Conservation (phyloP, 2,113 vertebrate species). For the Rhegmatorhina hoffmannsi region DNA sequence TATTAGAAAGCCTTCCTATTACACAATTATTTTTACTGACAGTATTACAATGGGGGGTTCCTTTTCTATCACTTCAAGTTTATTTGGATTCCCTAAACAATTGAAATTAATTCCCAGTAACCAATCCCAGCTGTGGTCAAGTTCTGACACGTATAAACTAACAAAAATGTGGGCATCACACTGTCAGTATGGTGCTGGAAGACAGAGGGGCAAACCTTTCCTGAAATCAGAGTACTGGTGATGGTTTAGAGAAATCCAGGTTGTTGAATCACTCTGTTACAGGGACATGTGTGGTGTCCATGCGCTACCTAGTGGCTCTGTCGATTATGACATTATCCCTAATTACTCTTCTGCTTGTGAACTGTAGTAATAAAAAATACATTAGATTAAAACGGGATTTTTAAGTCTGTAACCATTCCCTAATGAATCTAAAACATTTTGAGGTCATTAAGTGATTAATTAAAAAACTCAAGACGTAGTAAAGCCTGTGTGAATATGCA, state of each 20-base stretch:
- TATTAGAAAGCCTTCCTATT: not conserved
- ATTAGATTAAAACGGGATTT: not conserved
- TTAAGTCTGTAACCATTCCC: not conserved
- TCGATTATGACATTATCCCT: not conserved
- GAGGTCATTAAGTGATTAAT: not conserved
- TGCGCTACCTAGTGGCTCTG: constrained; percentile 51
- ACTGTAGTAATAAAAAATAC: not conserved
- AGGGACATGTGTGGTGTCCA: not conserved
- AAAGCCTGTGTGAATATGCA: not conserved
- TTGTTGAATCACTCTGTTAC: not conserved
- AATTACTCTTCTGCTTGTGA: not conserved
- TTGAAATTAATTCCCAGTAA: not conserved
- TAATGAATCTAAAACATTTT: not conserved
- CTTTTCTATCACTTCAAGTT: not conserved
- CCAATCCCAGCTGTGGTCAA: not conserved
- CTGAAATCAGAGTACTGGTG: not conserved
- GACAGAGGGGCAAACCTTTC: not conserved
- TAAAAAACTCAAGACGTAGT: not conserved
- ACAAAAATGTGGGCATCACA: not conserved
- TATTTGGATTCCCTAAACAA: not conserved
- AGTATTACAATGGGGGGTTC: not conserved
- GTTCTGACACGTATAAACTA: not conserved
- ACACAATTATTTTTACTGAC: not conserved
- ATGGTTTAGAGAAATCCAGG: not conserved
- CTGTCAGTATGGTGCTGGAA: not conserved